A percentile compares a stretch with the other conserved stretches of the same genome.
Evolutionary conservation across 2,113 vertebrate genomes (phyloP).

Genomic region (Pteruthius melanotis): DNA sequence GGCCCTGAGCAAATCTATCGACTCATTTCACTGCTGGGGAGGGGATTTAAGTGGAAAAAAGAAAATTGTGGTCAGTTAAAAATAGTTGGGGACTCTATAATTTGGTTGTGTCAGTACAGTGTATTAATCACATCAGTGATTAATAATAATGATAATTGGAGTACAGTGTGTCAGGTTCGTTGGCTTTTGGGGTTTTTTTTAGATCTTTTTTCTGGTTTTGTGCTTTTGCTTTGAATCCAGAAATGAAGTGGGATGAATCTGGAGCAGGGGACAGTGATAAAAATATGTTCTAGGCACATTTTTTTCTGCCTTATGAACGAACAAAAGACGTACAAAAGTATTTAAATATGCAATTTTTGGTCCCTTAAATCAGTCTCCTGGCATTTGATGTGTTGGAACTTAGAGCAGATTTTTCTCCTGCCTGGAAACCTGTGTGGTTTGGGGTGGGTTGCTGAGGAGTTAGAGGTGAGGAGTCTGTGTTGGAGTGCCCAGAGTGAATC

Average conservation of each 20-base stretch:
- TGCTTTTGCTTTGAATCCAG: background rate
- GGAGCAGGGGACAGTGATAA: background rate
- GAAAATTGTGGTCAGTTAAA: background rate
- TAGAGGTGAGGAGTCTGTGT: background rate
- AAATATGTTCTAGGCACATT: accelerated
- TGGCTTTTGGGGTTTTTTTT: accelerated
- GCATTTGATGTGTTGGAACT: background rate
- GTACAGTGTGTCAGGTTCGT: background rate
- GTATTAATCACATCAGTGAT: background rate
- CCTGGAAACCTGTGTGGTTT: background rate
- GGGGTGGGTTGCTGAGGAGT: background rate
- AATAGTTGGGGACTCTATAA: background rate
- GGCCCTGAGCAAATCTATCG: background rate
- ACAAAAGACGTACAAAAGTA: background rate
- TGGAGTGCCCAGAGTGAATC: background rate
- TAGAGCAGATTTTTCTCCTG: background rate
- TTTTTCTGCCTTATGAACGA: background rate
- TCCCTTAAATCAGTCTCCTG: background rate
- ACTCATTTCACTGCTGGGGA: background rate
- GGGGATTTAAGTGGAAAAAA: background rate
- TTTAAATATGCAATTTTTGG: background rate
- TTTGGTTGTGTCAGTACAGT: background rate
- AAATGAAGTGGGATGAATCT: background rate
- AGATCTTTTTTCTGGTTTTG: background rate
- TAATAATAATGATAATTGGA: background rate